These are phyloP conservation scores for Formica aserva DNA, from an alignment of 2,888 invertebrate genomes.

Conservation along the genomic window DNA sequence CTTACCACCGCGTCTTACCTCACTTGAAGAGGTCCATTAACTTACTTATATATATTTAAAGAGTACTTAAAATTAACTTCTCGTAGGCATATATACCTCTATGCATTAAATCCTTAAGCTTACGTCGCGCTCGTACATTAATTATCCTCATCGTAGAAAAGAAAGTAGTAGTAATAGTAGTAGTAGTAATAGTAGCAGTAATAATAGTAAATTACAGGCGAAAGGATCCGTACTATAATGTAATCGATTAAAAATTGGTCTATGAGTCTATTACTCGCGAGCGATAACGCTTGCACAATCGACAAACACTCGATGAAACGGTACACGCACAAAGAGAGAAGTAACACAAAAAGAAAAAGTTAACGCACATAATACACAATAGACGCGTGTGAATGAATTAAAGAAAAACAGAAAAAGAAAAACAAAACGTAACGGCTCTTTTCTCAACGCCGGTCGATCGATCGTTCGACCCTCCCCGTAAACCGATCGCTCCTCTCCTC, in stretches of 20 bases:
- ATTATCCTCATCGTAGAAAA: constrained; percentile 60
- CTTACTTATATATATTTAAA: constrained; percentile 58
- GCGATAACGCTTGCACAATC: constrained; percentile 48
- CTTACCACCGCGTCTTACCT: constrained; percentile 57
- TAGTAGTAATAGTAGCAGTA: constrained; percentile 51
- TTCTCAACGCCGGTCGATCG: constrained; percentile 52
- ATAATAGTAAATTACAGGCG: constrained; percentile 68
- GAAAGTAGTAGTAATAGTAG: constrained; percentile 51
- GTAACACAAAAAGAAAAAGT: constrained; percentile 24
- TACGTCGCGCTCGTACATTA: constrained; percentile 54
- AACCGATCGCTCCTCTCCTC: constrained; percentile 67
- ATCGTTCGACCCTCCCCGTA: constrained; percentile 27
- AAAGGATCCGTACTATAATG: constrained; percentile 60
- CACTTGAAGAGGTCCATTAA: constrained; percentile 23
- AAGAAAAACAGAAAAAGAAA: constrained; percentile 21
- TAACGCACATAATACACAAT: constrained; percentile 28
- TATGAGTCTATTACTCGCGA: constrained; percentile 51
- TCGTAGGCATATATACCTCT: constrained; percentile 65
- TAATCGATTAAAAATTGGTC: constrained; percentile 65
- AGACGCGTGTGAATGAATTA: constrained; percentile 31
- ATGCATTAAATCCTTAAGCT: constrained; percentile 56
- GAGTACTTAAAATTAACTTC: constrained; percentile 65
- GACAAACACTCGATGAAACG: constrained; percentile 58
- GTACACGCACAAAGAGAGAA: constrained; percentile 18
- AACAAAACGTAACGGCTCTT: constrained; percentile 27